These are phyloP conservation scores for Nemoura dubitans DNA, from an alignment of 2,888 invertebrate genomes.

Conservation along the genomic window DNA sequence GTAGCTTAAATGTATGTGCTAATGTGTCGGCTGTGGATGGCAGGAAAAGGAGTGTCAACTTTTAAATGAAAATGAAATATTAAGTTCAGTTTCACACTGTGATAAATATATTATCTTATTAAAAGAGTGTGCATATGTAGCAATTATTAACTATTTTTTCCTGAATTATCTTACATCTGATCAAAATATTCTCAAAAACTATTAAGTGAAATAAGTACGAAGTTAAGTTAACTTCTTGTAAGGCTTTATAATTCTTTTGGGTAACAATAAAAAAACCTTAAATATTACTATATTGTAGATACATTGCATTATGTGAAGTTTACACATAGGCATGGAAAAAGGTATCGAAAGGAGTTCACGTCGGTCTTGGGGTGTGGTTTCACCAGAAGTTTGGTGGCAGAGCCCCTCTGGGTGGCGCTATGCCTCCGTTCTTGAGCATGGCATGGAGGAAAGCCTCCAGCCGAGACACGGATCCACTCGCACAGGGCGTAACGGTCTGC, in stretches of 20 bases:
- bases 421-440: slow-evolving; percentile 69
- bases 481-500: slow-evolving; percentile 53
- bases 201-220: not conserved
- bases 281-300: not conserved
- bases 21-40: slow-evolving; percentile 32
- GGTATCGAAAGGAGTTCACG: not conserved
- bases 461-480: slow-evolving; percentile 81
- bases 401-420: slow-evolving; percentile 74
- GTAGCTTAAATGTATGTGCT: slow-evolving; percentile 26
- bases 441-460: slow-evolving; percentile 79
- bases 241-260: not conserved
- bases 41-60: not conserved
- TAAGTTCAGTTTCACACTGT: slow-evolving; percentile 14
- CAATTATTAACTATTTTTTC: not conserved
- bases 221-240: not conserved
- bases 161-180: not conserved
- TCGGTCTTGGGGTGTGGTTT: slow-evolving; percentile 36
- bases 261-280: not conserved
- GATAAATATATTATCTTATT: slow-evolving; percentile 21
- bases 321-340: not conserved
- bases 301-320: not conserved
- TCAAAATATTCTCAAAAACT: not conserved
- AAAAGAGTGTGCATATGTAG: not conserved
- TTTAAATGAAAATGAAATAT: slow-evolving; percentile 1
- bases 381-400: slow-evolving; percentile 72